phyloP scores from a whole-genome alignment of 2,113 vertebrate species.

The Phasianus colchicus region DNA sequence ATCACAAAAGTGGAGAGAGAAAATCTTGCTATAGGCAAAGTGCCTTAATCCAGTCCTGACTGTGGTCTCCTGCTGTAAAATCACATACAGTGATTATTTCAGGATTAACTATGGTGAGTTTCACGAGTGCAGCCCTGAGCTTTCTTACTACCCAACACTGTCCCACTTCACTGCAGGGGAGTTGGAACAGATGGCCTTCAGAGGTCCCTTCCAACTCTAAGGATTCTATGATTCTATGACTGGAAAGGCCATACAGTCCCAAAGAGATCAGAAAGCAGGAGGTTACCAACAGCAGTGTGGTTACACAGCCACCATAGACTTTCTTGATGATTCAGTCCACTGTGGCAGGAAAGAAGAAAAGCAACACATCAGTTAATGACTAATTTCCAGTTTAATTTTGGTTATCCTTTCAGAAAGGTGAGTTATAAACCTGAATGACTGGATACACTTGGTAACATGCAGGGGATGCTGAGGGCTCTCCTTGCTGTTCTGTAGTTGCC shows the following conservation, averaged over 20 bases:
- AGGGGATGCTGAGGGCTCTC: fast-evolving
- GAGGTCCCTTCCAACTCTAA: too few relatives aligned
- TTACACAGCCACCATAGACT: neutral
- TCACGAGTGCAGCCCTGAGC: neutral
- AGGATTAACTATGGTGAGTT: neutral
- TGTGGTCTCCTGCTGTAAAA: neutral
- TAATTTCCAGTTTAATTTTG: neutral
- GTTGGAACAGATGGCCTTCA: too few relatives aligned
- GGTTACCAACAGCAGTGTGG: neutral
- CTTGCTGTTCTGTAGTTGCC: neutral
- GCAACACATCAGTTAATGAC: neutral
- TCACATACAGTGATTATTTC: neutral
- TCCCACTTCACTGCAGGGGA: too few relatives aligned
- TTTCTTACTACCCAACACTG: neutral
- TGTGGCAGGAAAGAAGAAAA: neutral
- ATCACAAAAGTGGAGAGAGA: neutral
- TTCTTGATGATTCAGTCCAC: fast-evolving
- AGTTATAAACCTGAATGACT: neutral
- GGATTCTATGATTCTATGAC: too few relatives aligned
- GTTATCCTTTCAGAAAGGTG: neutral
- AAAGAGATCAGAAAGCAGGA: neutral
- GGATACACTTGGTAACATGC: neutral
- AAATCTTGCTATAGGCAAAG: neutral
- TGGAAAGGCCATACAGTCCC: neutral
- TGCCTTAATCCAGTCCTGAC: neutral